Base-by-base conservation (phyloP, 2,113 vertebrate genomes). In the Dipodomys ordii region DNA sequence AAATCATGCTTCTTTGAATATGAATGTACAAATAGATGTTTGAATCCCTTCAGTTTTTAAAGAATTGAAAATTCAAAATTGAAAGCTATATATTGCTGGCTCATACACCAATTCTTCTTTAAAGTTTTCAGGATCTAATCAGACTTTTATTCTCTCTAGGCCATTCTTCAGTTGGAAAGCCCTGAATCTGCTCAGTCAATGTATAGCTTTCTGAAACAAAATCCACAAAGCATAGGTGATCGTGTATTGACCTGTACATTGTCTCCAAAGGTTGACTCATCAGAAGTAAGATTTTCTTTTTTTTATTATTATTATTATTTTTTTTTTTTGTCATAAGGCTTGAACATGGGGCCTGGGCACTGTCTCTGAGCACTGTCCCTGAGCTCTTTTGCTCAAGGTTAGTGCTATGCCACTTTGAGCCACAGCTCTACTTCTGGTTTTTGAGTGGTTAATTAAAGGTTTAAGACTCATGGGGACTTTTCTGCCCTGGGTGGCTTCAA, bases 81-180 rank as follows among this genome's bases (percentile, higher is more conserved):
- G 53, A 57, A 57, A 57, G 3, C 53, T 77, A n/a, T 92, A n/a
- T 83, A 88, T 92, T 94, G n/a, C 30, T 89, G 22, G 44, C 53
- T 92, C 8, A 68, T 62, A 62, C 22, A 18, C 25, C 67, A 87
- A 53, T 90, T 88, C 30, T 95, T 7, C 30, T 79, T 96, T 82
- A 25, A 88, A 79, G 46, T 67, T 92, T 95, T 88, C 79, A 76
- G 8, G 3, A 64, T 64, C 6, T 64, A 60, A 73, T 35, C 69
- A 60, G 72, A 27, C 53, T 71, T 77, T 83, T 85, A 16, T 87
- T 95, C 25, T 95, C 77, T 22, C 10, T 69, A 98, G 98, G 98
- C 98, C 2, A 98, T 98, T 93, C 98, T 98, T 87, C 98, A 98
- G 76, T 94, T 98, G 84, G 97, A 98, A 64, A 98, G 96, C 27